These are phyloP conservation scores for Leucozona laternaria DNA, from an alignment of 2,888 invertebrate genomes.

Conservation along the genomic window DNA sequence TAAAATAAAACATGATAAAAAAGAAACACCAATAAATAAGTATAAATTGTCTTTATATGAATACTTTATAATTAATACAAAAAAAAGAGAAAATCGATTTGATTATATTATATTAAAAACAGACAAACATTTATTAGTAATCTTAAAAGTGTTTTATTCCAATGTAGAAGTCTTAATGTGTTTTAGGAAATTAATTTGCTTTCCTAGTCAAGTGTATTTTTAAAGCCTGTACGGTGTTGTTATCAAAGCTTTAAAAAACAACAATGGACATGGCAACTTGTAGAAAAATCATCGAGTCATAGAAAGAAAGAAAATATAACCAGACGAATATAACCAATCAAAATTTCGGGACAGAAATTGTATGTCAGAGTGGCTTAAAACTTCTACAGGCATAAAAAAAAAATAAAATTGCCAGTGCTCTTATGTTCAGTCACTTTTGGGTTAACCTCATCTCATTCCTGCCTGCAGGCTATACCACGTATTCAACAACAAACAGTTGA, in stretches of 20 bases:
- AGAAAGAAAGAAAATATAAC: no score
- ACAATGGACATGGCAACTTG: neutral
- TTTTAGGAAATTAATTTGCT: neutral
- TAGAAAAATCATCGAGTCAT: neutral
- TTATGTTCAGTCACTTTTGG: no score
- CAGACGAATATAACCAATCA: no score
- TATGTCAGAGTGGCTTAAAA: no score
- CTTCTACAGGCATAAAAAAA: no score
- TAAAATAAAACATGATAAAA: constrained; percentile 34
- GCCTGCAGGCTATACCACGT: no score
- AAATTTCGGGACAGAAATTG: no score
- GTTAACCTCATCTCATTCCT: no score
- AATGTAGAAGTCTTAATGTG: neutral
- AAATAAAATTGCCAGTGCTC: no score
- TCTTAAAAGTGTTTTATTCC: neutral
- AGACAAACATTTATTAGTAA: constrained; percentile 44
- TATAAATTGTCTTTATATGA: constrained; percentile 66
- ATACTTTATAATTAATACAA: constrained; percentile 58
- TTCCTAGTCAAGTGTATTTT: neutral
- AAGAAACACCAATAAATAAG: constrained; percentile 39
- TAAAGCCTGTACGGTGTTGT: neutral
- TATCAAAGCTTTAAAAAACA: neutral
- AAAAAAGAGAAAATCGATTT: constrained; percentile 45
- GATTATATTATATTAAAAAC: constrained; percentile 59
- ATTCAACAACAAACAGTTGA: no score